Evolutionary conservation across 2,113 vertebrate species (phyloP).

Genomic region (Bos indicus): DNA sequence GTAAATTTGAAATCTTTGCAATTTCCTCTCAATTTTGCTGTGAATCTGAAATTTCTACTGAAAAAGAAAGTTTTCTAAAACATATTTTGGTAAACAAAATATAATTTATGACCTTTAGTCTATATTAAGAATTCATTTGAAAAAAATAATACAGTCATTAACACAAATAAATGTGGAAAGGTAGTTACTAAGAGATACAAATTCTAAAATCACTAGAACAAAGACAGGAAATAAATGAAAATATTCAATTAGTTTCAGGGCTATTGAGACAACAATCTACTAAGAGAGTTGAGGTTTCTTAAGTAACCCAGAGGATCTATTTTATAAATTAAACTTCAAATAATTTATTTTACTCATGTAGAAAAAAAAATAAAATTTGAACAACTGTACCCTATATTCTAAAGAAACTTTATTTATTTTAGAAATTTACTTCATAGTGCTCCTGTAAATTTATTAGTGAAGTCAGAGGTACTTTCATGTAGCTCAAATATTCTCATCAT

Average conservation of each 20-base stretch:
- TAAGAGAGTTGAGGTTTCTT: neutral
- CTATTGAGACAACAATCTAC: neutral
- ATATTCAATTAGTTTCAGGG: neutral
- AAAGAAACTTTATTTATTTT: neutral
- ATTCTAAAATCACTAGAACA: neutral
- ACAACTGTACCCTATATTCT: neutral
- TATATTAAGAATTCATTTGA: neutral
- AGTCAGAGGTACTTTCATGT: neutral
- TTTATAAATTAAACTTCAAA: neutral
- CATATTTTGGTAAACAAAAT: neutral
- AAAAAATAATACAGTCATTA: neutral
- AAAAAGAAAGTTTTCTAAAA: neutral
- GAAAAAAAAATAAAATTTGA: neutral
- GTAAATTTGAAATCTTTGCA: neutral
- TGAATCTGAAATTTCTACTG: neutral
- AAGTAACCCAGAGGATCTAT: neutral
- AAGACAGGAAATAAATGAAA: neutral
- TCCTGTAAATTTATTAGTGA: neutral
- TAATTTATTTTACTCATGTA: neutral
- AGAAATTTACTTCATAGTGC: neutral
- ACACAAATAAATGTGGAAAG: neutral
- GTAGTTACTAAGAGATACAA: neutral
- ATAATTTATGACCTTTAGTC: neutral
- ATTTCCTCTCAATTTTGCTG: neutral
- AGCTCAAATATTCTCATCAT: neutral